These are phyloP conservation scores for Camponotus vicinus DNA, from an alignment of 1,140 invertebrate species.

Conservation along the genomic window DNA sequence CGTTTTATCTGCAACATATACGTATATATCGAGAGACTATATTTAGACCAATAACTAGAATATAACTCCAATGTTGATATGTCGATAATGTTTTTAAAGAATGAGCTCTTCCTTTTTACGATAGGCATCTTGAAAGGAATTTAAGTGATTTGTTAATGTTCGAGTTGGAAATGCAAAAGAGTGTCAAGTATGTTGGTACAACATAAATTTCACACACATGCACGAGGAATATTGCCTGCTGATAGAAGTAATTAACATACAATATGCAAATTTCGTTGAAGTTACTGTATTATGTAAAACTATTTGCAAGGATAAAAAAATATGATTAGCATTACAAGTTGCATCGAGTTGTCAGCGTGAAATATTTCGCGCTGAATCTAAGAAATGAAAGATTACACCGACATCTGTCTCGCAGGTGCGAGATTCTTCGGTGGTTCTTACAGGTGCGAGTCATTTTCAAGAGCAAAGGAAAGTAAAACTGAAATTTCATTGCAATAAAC, in stretches of 20 bases:
- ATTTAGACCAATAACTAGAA: too few species aligned
- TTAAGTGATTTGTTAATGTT: neutral
- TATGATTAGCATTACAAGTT: slow-evolving; percentile 1
- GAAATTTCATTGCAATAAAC: neutral
- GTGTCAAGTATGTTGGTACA: neutral
- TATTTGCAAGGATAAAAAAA: neutral
- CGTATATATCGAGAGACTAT: neutral
- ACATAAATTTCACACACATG: neutral
- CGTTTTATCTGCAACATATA: neutral
- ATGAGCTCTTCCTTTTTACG: neutral
- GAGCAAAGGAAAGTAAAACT: neutral
- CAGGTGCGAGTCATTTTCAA: slow-evolving; percentile 32
- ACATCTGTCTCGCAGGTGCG: slow-evolving; percentile 20
- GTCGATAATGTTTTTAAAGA: neutral
- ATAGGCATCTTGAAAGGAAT: neutral
- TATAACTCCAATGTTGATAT: neutral
- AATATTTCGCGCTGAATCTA: neutral
- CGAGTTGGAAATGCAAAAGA: neutral
- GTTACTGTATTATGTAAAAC: neutral
- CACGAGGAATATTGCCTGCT: neutral
- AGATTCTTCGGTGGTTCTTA: neutral
- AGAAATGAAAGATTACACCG: neutral
- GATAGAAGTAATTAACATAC: slow-evolving; percentile 4
- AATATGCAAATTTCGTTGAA: neutral
- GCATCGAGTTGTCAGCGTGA: neutral